Percentiles rank a stretch among this genome's conserved stretches.
Evolutionary conservation across 2,888 invertebrate species (phyloP).

Genomic region (Muschampia staudingeri): DNA sequence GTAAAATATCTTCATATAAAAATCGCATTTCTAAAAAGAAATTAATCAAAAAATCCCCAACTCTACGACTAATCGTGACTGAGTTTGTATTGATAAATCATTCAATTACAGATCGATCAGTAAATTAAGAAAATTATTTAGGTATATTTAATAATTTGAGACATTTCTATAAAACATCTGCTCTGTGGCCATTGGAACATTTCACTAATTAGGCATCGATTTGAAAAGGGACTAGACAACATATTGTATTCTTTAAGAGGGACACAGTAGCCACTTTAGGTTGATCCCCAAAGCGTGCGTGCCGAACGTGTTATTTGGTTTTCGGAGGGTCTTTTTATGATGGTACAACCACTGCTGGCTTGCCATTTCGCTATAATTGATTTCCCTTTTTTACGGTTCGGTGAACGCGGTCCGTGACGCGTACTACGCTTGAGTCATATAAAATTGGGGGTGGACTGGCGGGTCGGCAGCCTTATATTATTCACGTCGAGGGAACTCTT

Average conservation of each 20-base stretch:
- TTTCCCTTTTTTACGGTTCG: conserved; percentile 89
- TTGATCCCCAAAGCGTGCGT: conserved; percentile 65
- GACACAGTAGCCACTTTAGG: conserved; percentile 71
- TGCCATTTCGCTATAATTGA: conserved; percentile 89
- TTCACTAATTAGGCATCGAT: conserved; percentile 84
- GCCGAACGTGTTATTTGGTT: not conserved
- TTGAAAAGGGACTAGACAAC: conserved; percentile 81
- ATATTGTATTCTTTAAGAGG: conserved; percentile 81
- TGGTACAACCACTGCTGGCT: conserved; percentile 69
- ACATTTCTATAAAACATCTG: not conserved
- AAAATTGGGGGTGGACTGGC: conserved; percentile 74
- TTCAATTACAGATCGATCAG: too few relatives aligned
- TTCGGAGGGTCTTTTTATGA: conserved; percentile 58
- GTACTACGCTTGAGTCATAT: conserved; percentile 73
- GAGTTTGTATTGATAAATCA: too few relatives aligned
- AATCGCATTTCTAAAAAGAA: too few relatives aligned
- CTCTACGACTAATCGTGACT: too few relatives aligned
- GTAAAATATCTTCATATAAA: too few relatives aligned
- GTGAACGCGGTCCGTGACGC: conserved; percentile 81
- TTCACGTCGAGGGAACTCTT: conserved; percentile 64
- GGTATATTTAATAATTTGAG: not conserved
- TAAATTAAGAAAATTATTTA: too few relatives aligned
- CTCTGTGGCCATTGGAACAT: conserved; percentile 60
- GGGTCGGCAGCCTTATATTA: conserved; percentile 58
- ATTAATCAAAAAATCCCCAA: too few relatives aligned